Conservation (phyloP, 1,140 invertebrate genomes). For the Achatina immaculata region DNA sequence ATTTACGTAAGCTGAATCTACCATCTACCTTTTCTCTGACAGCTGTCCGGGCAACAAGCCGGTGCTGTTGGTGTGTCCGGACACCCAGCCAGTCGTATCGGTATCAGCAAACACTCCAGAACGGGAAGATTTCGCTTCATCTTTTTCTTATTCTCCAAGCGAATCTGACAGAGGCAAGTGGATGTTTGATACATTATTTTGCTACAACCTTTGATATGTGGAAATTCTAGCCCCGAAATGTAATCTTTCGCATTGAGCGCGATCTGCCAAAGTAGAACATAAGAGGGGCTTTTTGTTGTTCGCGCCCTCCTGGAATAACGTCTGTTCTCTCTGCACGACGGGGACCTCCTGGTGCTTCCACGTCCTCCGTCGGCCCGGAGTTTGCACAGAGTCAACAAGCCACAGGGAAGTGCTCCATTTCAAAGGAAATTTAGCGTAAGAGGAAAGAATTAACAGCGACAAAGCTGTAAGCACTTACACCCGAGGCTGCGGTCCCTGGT, state of each 20-base stretch:
- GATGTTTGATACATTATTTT: slow-evolving; percentile 10
- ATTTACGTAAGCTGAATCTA: no score
- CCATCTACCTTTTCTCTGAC: no score
- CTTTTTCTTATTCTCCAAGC: no score
- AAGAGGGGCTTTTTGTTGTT: slow-evolving; percentile 9
- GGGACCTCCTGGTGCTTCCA: background rate
- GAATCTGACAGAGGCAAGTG: background rate
- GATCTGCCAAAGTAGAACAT: background rate
- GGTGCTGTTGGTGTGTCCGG: no score
- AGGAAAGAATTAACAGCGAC: background rate
- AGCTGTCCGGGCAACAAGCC: no score
- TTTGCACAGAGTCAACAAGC: background rate
- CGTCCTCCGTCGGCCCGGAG: background rate
- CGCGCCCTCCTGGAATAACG: background rate
- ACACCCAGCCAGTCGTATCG: background rate
- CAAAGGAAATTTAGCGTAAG: slow-evolving; percentile 1
- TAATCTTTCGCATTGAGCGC: background rate
- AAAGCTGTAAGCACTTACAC: background rate
- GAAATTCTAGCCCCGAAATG: background rate
- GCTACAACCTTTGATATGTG: background rate
- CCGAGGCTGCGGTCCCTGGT: no score
- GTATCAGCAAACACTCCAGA: background rate
- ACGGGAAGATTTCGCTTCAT: background rate
- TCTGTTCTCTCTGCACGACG: background rate
- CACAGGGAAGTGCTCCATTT: background rate